These are phyloP conservation scores for Epirrhoe alternata DNA, from an alignment of 2,888 invertebrate species.

Conservation along the genomic window DNA sequence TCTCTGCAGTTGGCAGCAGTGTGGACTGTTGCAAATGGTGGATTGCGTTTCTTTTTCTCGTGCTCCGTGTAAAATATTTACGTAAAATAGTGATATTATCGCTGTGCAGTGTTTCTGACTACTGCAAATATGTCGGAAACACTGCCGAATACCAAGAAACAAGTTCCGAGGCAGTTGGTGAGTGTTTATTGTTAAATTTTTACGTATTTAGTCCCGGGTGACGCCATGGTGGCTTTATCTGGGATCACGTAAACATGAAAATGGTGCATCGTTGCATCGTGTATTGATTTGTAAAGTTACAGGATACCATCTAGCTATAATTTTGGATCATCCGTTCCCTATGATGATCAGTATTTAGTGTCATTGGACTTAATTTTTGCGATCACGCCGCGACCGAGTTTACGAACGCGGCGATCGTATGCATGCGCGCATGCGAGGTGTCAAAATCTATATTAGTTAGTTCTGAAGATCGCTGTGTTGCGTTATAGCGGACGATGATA, in stretches of 20 bases:
- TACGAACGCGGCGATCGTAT: slow-evolving; percentile 83
- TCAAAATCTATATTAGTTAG: slow-evolving; percentile 84
- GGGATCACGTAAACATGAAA: slow-evolving; percentile 87
- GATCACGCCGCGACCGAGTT: slow-evolving; percentile 80
- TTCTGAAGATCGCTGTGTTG: slow-evolving; percentile 72
- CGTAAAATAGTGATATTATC: slow-evolving; percentile 84
- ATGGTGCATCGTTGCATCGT: slow-evolving; percentile 85
- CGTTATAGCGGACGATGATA: slow-evolving; percentile 61
- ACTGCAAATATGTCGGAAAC: slow-evolving; percentile 85
- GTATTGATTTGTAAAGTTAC: slow-evolving; percentile 80
- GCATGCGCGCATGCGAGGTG: slow-evolving; percentile 84
- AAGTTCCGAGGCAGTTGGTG: slow-evolving; percentile 87
- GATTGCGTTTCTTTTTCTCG: slow-evolving; percentile 85
- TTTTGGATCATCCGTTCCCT: slow-evolving; percentile 52
- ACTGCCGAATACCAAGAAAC: slow-evolving; percentile 85
- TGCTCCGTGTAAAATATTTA: slow-evolving; percentile 86
- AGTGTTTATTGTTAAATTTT: slow-evolving; percentile 83
- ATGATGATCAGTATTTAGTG: slow-evolving; percentile 64
- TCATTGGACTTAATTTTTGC: slow-evolving; percentile 78
- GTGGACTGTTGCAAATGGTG: slow-evolving; percentile 84
- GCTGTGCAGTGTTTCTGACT: slow-evolving; percentile 84
- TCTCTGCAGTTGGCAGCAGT: slow-evolving; percentile 79
- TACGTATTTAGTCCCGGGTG: slow-evolving; percentile 85
- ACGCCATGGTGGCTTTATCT: slow-evolving; percentile 88
- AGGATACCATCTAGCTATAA: slow-evolving; percentile 56